Percentiles rank a stretch among this genome's conserved stretches.
Evolutionary conservation across 2,888 invertebrate species (phyloP).

Genomic region (Drosophila ustulata): DNA sequence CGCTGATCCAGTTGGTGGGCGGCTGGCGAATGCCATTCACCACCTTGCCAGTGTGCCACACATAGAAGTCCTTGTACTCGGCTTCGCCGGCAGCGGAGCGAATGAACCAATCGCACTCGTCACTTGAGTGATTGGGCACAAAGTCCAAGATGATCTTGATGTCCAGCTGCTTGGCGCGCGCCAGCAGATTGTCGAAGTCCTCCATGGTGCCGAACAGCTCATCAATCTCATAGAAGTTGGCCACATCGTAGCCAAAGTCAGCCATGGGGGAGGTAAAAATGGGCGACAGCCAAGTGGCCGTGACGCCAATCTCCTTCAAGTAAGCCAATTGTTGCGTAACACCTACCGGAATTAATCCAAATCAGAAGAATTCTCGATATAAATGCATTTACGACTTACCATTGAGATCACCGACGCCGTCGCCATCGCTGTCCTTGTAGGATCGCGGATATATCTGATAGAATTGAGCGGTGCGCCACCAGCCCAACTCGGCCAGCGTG

Average conservation of each 20-base stretch:
- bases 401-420: conserved; percentile 94
- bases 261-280: conserved; percentile 91
- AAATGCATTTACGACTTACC: conserved; percentile 85
- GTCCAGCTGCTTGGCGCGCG: conserved; percentile 86
- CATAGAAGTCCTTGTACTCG: conserved; percentile 90
- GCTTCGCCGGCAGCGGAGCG: conserved; percentile 88
- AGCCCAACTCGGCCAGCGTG: conserved; percentile 82
- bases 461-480: conserved; percentile 93
- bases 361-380: no score
- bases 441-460: conserved; percentile 96
- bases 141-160: conserved; percentile 85
- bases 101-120: conserved; percentile 92
- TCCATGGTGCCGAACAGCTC: conserved; percentile 89
- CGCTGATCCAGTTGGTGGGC: conserved; percentile 86
- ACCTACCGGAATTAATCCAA: conserved; percentile 84
- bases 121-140: conserved; percentile 88
- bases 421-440: conserved; percentile 92
- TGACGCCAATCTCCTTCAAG: conserved; percentile 88
- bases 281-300: conserved; percentile 90
- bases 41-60: conserved; percentile 88
- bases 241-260: conserved; percentile 92
- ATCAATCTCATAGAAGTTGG: conserved; percentile 89
- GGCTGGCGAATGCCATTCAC: conserved; percentile 81
- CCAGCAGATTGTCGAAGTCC: conserved; percentile 88
- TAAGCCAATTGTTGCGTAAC: conserved; percentile 88